Base-by-base conservation (phyloP, 1,140 invertebrate species). In the Lerema accius region DNA sequence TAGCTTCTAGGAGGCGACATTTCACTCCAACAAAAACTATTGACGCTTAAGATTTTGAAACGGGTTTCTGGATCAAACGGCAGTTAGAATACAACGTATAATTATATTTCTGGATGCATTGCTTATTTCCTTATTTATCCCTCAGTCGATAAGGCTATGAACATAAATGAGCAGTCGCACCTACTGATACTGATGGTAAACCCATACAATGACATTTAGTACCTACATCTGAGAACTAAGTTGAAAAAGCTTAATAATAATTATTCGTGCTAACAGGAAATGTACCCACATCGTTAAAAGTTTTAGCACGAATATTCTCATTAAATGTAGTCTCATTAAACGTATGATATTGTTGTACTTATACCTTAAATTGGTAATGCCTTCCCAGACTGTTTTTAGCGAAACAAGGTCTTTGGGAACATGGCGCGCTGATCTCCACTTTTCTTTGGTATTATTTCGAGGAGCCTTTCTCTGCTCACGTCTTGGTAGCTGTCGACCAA, bases 351-450 rank as follows among this genome's bases (percentile, higher is more conserved):
- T n/a, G n/a, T n/a, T n/a, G n/a, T n/a, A n/a, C n/a, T n/a, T n/a
- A n/a, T n/a, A n/a, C n/a, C n/a, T n/a, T n/a, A n/a, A n/a, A n/a
- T n/a, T n/a, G 19, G 19, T 23, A 23, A 23, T 23, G 19, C 86
- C 92, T 48, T 93, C 88, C 93, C 92, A 94, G 16, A 94, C 92
- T 15, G 89, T 84, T 51, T 93, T 92, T 86, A 94, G 92, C 0
- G 91, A 92, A 48, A 93, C 91, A 0, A 94, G 73, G 32, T 93
- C 92, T 49, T 80, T 77, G 0, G 92, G 92, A 0, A 93, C 89
- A 49, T 92, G 86, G 50, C 91, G 80, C 11, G 91, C 90, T 0
- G 85, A 81, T 28, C 77, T 68, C 93, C 93, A 94, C 61, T 86
- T 87, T 7, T 86, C 76, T 37, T 84, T 76, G 0, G 92, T 91